Conservation (phyloP, 2,888 invertebrate species). For the Phortica okadai region DNA sequence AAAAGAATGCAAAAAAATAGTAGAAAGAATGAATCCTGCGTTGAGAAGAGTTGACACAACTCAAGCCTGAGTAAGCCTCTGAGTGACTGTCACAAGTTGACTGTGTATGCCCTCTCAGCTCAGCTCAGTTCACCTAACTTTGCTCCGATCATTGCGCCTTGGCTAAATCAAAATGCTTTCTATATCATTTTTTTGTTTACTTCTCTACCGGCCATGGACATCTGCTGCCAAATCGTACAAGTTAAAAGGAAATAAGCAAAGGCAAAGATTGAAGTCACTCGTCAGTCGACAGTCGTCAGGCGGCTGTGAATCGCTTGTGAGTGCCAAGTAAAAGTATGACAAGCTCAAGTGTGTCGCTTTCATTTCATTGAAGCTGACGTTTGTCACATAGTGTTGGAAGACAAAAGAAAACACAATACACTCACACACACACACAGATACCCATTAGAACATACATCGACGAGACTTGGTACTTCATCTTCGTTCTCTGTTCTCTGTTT, state of each 20-base stretch:
- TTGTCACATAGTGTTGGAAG: slow-evolving; percentile 41
- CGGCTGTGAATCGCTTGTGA: not conserved
- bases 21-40: not conserved
- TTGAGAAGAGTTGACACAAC: slow-evolving; percentile 4
- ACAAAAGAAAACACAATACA: slow-evolving; percentile 41
- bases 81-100: slow-evolving; percentile 58
- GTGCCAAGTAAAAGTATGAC: slow-evolving; percentile 50
- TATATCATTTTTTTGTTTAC: not conserved
- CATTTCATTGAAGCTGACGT: slow-evolving; percentile 30
- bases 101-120: not conserved
- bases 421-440: not conserved
- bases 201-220: not conserved
- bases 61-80: slow-evolving; percentile 4
- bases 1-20: not conserved
- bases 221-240: slow-evolving; percentile 14
- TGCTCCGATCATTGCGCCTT: not conserved
- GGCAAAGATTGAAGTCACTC: slow-evolving; percentile 6
- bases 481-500: slow-evolving; percentile 5
- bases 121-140: not conserved
- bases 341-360: slow-evolving; percentile 67
- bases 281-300: no score
- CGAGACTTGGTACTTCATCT: slow-evolving; percentile 14
- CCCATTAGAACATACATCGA: slow-evolving; percentile 40
- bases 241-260: slow-evolving; percentile 1
- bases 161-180: slow-evolving; percentile 24